Evolutionary conservation across 2,797 vertebrate species (phyloP).

Genomic region (Platyrinchus mystaceus): DNA sequence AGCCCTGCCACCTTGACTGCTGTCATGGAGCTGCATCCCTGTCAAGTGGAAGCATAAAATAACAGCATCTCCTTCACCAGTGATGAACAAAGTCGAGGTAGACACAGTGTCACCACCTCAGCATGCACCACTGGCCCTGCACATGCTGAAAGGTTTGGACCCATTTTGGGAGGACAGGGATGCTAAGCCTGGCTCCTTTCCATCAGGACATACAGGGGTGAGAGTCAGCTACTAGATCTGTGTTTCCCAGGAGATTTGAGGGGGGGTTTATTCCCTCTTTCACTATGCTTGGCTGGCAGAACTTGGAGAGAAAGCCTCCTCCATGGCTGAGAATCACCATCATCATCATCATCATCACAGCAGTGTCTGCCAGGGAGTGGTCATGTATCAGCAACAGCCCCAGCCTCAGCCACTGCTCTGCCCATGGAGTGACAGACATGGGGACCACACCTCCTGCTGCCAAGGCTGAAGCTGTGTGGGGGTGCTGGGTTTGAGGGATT

Average conservation of each 20-base stretch:
- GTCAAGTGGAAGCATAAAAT: neutral
- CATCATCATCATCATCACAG: neutral
- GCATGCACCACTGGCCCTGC: neutral
- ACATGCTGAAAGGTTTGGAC: neutral
- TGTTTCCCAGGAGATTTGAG: neutral
- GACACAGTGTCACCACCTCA: accelerated
- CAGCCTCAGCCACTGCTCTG: too few relatives aligned
- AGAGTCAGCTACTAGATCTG: neutral
- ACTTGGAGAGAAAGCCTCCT: neutral
- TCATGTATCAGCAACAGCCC: too few relatives aligned
- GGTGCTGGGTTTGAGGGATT: neutral
- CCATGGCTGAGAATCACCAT: neutral
- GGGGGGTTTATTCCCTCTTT: neutral
- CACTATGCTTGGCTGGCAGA: neutral
- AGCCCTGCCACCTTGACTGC: neutral
- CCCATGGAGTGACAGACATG: accelerated
- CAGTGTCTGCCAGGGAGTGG: accelerated
- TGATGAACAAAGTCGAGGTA: accelerated
- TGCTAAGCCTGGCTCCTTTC: neutral
- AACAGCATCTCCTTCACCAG: accelerated
- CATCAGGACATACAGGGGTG: neutral
- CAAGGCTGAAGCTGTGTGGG: neutral
- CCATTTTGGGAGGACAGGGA: neutral
- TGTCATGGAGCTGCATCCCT: accelerated
- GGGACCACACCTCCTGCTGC: neutral